phyloP scores from a whole-genome alignment of 2,797 vertebrate genomes.

The Propithecus perrieri region DNA sequence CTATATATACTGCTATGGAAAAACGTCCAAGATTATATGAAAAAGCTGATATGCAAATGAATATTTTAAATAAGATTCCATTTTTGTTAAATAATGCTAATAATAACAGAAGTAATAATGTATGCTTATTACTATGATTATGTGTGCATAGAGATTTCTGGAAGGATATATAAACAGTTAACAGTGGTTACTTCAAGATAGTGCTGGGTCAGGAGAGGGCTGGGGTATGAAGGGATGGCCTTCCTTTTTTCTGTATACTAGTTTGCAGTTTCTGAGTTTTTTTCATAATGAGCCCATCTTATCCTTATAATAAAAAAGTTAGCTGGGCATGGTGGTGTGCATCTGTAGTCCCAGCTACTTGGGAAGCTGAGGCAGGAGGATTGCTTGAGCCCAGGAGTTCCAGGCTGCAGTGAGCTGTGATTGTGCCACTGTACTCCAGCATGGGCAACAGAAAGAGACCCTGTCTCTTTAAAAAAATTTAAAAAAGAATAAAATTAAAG shows the following conservation, averaged over 20 bases:
- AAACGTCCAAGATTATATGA: neutral
- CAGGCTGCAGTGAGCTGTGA: too few species aligned
- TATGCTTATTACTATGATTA: neutral
- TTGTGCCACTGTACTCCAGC: too few species aligned
- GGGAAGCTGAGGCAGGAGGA: too few species aligned
- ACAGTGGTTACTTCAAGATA: neutral
- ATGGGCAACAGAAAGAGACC: neutral
- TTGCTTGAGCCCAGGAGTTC: too few species aligned
- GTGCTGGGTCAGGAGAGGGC: neutral
- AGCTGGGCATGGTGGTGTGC: neutral
- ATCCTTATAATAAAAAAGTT: neutral
- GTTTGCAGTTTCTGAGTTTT: neutral
- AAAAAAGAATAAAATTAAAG: neutral
- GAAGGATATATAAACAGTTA: neutral
- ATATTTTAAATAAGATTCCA: neutral
- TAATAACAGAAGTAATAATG: neutral
- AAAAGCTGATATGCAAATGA: constrained; percentile 5
- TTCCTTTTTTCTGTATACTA: neutral
- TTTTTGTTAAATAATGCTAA: neutral
- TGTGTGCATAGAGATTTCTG: neutral
- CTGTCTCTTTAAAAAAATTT: neutral
- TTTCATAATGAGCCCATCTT: neutral
- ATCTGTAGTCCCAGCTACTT: too few species aligned
- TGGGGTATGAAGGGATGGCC: neutral
- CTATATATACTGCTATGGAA: neutral